phyloP scores from a whole-genome alignment of 1,140 invertebrate genomes.

The Melanaphis sacchari region DNA sequence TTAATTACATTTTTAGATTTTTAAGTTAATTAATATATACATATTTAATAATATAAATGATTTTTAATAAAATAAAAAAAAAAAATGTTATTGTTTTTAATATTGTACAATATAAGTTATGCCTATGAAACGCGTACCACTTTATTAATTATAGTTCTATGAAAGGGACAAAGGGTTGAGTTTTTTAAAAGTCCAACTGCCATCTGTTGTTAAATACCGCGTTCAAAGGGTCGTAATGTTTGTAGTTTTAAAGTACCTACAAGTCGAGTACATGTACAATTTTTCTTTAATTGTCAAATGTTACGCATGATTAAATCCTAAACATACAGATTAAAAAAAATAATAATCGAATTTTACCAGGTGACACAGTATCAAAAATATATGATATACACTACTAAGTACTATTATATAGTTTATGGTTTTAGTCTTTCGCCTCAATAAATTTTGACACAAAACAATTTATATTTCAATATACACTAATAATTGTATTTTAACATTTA shows the following conservation, averaged over 20 bases:
- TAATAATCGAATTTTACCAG: neutral
- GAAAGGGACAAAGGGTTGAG: neutral
- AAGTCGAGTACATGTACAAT: slow-evolving; percentile 2
- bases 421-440: neutral
- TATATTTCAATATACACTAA: neutral
- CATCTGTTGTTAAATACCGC: neutral
- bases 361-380: neutral
- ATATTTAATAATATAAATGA: neutral
- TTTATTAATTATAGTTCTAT: slow-evolving; percentile 10
- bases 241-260: neutral
- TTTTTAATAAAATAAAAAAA: neutral
- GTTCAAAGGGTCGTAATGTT: neutral
- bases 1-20: neutral
- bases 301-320: neutral
- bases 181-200: neutral
- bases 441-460: neutral
- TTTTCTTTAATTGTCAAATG: neutral
- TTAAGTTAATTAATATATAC: neutral
- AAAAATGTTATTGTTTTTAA: neutral
- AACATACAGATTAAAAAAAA: neutral
- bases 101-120: neutral
- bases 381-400: neutral
- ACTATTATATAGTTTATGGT: neutral
- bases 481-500: neutral
- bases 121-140: neutral